phyloP scores from a whole-genome alignment of 2,888 invertebrate genomes.

The Callyntrura sp. region DNA sequence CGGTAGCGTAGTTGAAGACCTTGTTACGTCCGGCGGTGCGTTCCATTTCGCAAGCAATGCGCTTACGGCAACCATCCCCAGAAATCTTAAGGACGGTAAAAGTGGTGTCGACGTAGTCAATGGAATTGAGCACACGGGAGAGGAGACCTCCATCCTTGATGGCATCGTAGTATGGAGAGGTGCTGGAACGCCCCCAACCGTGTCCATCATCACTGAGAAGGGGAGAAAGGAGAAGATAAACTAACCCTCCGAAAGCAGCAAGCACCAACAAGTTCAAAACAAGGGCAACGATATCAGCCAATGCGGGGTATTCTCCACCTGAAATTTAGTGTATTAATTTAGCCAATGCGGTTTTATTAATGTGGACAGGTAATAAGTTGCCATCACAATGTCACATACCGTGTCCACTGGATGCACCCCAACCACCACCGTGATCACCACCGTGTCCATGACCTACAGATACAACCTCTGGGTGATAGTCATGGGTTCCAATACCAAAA shows the following conservation, averaged over 20 bases:
- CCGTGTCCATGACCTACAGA: conserved; percentile 81
- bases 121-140: conserved; percentile 84
- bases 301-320: conserved; percentile 84
- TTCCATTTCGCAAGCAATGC: conserved; percentile 84
- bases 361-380: neutral
- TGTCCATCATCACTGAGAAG: conserved; percentile 84
- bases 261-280: conserved; percentile 84
- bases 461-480: conserved; percentile 84
- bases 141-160: conserved; percentile 84
- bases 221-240: conserved; percentile 84
- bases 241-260: conserved; percentile 84
- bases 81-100: conserved; percentile 84
- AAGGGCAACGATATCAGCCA: conserved; percentile 84
- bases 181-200: conserved; percentile 83
- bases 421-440: conserved; percentile 71
- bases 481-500: conserved; percentile 84
- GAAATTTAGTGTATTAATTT: neutral
- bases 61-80: conserved; percentile 84
- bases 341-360: conserved; percentile 28
- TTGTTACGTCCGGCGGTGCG: conserved; percentile 84
- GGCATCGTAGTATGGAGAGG: conserved; percentile 84
- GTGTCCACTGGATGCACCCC: conserved; percentile 71
- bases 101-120: conserved; percentile 84
- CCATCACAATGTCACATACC: conserved; percentile 53
- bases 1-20: conserved; percentile 84